A percentile compares a stretch with the other conserved stretches of the same genome.
Evolutionary conservation across 1,140 invertebrate species (phyloP).

Genomic region (Cecropterus lyciades): DNA sequence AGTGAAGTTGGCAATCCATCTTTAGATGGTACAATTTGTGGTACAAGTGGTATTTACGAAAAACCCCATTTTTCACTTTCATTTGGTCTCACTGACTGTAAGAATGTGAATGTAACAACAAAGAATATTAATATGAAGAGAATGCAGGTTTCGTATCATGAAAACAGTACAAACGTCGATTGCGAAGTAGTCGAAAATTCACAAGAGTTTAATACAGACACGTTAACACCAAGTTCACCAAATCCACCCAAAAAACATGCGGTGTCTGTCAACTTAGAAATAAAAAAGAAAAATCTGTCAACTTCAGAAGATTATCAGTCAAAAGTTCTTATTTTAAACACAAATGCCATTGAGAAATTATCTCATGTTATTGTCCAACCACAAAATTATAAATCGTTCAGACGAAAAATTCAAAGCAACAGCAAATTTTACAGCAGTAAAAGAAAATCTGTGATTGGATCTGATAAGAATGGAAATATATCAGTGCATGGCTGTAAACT

Average conservation of each 20-base stretch:
- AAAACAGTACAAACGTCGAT: slow-evolving; percentile 50
- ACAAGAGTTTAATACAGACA: slow-evolving; percentile 43
- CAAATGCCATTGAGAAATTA: slow-evolving; percentile 70
- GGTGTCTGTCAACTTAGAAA: slow-evolving; percentile 69
- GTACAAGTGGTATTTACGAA: too few species aligned
- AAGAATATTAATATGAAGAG: slow-evolving; percentile 58
- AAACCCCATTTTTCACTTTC: slow-evolving; percentile 51
- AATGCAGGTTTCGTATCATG: slow-evolving; percentile 45
- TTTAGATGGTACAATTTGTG: slow-evolving; percentile 39
- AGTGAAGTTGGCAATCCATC: slow-evolving; percentile 29
- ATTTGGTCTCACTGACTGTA: slow-evolving; percentile 55
- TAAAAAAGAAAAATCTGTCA: slow-evolving; percentile 70
- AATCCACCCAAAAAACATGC: slow-evolving; percentile 49
- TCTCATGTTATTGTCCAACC: slow-evolving; percentile 75
- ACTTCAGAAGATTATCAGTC: slow-evolving; percentile 49
- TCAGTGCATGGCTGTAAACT: slow-evolving; percentile 40
- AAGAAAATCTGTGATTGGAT: slow-evolving; percentile 34
- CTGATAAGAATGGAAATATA: slow-evolving; percentile 39
- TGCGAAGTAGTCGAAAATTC: slow-evolving; percentile 57
- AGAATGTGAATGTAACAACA: slow-evolving; percentile 52
- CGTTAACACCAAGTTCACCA: slow-evolving; percentile 1
- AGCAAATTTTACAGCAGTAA: slow-evolving; percentile 47
- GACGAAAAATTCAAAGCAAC: slow-evolving; percentile 58
- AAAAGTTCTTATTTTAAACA: slow-evolving; percentile 79
- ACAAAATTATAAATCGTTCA: slow-evolving; percentile 76